Conservation (phyloP, 2,888 invertebrate species). For the Zelleria hepariella region DNA sequence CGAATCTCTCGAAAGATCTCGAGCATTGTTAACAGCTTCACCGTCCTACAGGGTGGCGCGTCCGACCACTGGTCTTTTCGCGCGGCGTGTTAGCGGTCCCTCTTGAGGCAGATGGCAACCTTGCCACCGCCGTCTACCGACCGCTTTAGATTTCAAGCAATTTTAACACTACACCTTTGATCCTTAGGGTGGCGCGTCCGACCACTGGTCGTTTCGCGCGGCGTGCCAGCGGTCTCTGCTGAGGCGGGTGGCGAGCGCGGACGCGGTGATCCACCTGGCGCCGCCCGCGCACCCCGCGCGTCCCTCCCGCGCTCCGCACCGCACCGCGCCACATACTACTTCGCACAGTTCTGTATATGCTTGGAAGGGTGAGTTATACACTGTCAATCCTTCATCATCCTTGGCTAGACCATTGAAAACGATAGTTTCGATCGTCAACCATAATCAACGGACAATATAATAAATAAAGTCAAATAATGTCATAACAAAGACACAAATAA, state of each 20-base stretch:
- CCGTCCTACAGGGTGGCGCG: constrained; percentile 59
- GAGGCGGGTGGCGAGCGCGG: constrained; percentile 64
- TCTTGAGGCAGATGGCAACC: constrained; percentile 62
- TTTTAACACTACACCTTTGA: background rate
- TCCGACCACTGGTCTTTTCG: constrained; percentile 72
- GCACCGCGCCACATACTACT: constrained; percentile 73
- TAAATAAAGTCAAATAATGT: no score
- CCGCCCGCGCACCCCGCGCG: constrained; percentile 12
- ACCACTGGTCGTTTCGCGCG: constrained; percentile 71
- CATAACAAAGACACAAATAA: no score
- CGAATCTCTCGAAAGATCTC: no score
- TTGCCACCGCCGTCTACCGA: no score
- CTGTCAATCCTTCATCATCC: no score
- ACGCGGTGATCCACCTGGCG: constrained; percentile 51
- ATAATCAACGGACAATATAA: no score
- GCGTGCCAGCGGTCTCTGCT: constrained; percentile 63
- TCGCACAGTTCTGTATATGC: constrained; percentile 80
- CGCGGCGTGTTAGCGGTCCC: constrained; percentile 63
- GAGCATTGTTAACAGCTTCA: no score
- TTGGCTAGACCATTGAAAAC: background rate
- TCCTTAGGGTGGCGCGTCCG: constrained; percentile 63
- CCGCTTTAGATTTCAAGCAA: no score
- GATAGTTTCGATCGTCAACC: background rate
- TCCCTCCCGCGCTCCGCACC: constrained; percentile 32
- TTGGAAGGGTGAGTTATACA: constrained; percentile 57